Evolutionary conservation across 2,113 vertebrate genomes (phyloP).

Genomic region (Gambusia affinis): DNA sequence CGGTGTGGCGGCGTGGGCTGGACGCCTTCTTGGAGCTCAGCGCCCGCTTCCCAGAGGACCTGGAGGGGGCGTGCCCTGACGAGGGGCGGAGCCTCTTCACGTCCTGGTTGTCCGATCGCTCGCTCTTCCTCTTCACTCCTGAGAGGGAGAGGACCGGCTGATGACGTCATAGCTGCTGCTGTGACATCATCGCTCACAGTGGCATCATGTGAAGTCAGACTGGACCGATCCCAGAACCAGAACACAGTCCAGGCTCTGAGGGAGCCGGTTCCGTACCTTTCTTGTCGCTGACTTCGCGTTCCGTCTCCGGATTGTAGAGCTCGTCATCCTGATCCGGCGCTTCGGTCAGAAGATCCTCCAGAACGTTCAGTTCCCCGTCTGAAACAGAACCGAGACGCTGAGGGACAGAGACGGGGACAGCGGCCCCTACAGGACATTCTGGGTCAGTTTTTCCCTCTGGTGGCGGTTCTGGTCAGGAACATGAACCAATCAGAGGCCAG

Average conservation of each 20-base stretch:
- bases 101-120: constrained; percentile 85
- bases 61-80: constrained; percentile 82
- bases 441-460: no score
- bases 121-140: constrained; percentile 96
- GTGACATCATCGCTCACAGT: no score
- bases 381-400: constrained; percentile 25
- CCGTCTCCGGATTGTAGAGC: constrained; percentile 94
- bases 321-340: constrained; percentile 98
- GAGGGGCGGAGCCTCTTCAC: constrained; percentile 88
- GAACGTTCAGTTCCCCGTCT: constrained; percentile 96
- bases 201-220: no score
- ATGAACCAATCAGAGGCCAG: neutral
- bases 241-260: no score
- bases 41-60: constrained; percentile 83
- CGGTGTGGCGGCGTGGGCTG: constrained; percentile 72
- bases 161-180: no score
- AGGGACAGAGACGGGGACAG: no score
- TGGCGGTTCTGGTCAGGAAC: neutral
- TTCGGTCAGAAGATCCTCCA: constrained; percentile 97
- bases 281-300: constrained; percentile 92
- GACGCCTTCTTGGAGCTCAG: constrained; percentile 83
- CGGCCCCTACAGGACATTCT: no score
- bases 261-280: constrained; percentile 81
- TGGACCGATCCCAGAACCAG: no score
- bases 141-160: neutral